A percentile compares a stretch with the other conserved stretches of the same genome.
Conservation (phyloP, 2,797 vertebrate species). For the Hafferia zeledoni region DNA sequence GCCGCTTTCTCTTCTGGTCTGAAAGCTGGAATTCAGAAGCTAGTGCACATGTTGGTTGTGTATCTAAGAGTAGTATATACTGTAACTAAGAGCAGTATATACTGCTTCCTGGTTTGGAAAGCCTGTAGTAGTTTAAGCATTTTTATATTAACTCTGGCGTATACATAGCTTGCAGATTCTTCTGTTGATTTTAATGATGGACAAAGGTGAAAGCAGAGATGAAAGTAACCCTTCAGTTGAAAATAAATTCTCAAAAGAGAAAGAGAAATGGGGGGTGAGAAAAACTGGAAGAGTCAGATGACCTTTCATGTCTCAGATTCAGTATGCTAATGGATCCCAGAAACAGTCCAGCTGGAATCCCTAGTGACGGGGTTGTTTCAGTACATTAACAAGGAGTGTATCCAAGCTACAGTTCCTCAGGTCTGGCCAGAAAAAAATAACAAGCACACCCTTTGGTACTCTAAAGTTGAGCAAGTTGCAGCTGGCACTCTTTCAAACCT, state of each 20-base stretch:
- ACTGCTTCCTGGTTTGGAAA: background rate
- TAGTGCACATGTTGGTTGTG: background rate
- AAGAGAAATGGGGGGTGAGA: background rate
- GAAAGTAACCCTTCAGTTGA: background rate
- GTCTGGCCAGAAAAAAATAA: constrained; percentile 34
- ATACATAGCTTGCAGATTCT: background rate
- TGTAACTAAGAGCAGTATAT: background rate
- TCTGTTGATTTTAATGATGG: constrained; percentile 3
- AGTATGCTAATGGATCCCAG: background rate
- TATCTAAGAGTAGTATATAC: background rate
- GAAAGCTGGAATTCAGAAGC: background rate
- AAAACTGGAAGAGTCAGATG: background rate
- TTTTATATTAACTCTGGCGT: background rate
- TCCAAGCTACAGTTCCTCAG: constrained; percentile 33
- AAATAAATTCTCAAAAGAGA: background rate
- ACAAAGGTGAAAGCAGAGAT: background rate
- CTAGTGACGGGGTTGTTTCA: constrained; percentile 3
- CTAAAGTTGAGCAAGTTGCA: constrained; percentile 27
- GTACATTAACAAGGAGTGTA: constrained; percentile 26
- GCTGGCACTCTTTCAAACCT: constrained; percentile 28
- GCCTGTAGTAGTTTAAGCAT: background rate
- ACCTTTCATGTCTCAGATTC: background rate
- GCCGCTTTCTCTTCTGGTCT: background rate
- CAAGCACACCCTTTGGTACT: background rate
- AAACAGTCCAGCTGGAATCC: background rate